phyloP scores from a whole-genome alignment of 92 coral and sea anemone genomes.

The Bergia puertoricense region DNA sequence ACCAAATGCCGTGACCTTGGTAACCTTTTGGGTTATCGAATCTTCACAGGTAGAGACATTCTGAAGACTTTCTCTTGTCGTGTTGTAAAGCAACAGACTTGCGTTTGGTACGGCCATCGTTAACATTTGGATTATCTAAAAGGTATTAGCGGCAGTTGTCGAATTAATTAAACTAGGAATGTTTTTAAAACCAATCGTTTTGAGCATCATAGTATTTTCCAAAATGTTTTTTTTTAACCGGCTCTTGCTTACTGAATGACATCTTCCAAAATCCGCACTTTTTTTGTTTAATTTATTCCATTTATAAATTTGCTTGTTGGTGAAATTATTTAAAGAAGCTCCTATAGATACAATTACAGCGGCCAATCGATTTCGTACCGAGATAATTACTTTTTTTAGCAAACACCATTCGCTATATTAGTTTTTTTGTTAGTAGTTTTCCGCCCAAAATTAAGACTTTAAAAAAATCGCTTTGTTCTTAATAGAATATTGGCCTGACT shows the following conservation, averaged over 20 bases:
- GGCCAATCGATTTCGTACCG: background rate
- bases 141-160: background rate
- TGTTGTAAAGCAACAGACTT: background rate
- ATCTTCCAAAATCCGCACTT: background rate
- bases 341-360: background rate
- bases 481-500: too few relatives aligned
- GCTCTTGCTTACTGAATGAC: background rate
- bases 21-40: background rate
- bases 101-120: conserved; percentile 11
- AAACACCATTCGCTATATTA: background rate
- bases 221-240: background rate
- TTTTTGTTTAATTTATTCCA: background rate
- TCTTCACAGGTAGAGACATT: conserved; percentile 14
- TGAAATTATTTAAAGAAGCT: background rate
- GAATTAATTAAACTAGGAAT: background rate
- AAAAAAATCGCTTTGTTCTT: too few relatives aligned
- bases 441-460: background rate
- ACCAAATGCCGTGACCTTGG: conserved; percentile 11
- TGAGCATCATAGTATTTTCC: background rate
- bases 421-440: background rate
- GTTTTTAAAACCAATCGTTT: background rate
- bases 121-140: background rate
- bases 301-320: background rate
- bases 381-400: conserved; percentile 3
- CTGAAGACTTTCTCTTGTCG: background rate